Percentiles rank a stretch among this genome's conserved stretches.
Conservation (phyloP, 23 tunicate genomes). For the Pegea sp. region DNA sequence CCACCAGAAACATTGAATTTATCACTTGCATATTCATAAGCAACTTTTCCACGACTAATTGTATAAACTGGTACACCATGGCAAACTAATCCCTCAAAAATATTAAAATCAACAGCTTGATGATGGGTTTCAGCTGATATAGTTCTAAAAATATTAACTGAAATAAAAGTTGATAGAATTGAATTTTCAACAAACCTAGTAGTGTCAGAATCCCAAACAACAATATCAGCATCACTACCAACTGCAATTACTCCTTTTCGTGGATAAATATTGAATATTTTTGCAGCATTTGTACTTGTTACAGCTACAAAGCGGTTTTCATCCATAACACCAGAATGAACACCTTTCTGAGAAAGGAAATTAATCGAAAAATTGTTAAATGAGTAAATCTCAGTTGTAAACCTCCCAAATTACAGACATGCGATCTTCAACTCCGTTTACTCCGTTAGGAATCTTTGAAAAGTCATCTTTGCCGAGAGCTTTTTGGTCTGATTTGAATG, state of each 20-base stretch:
- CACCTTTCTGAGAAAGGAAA: slow-evolving; percentile 76
- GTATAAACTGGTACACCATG: slow-evolving; percentile 70
- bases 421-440: slow-evolving; percentile 92
- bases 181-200: neutral
- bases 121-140: slow-evolving; percentile 91
- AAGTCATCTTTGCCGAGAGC: slow-evolving; percentile 95
- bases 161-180: neutral
- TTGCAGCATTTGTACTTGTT: slow-evolving; percentile 94
- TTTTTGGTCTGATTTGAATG: slow-evolving; percentile 65
- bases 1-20: slow-evolving; percentile 77
- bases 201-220: slow-evolving; percentile 74
- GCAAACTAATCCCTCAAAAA: slow-evolving; percentile 86
- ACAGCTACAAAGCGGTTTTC: slow-evolving; percentile 92
- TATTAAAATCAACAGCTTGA: slow-evolving; percentile 97
- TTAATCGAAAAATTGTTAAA: too few relatives aligned
- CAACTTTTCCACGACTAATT: slow-evolving; percentile 89
- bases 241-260: slow-evolving; percentile 80
- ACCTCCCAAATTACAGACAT: slow-evolving; percentile 99
- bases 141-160: too few relatives aligned
- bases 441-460: slow-evolving; percentile 85
- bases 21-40: slow-evolving; percentile 66
- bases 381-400: too few relatives aligned
- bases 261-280: slow-evolving; percentile 79
- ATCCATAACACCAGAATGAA: slow-evolving; percentile 75
- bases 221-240: slow-evolving; percentile 92